Conservation (phyloP, 2,113 vertebrate genomes). For the western clawed frog (Xenopus tropicalis) region UCB_Xtro_10.0 CM004450.2:64892001-64892500, state of each 20-base stretch:
- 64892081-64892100: not conserved
- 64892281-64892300: conserved; percentile 11
- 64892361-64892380: conserved; percentile 10
- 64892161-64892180: conserved; percentile 32
- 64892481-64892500: not conserved
- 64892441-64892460: conserved; percentile 18
- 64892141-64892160: conserved; percentile 16
- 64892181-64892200: conserved; percentile 23
- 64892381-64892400: conserved; percentile 30
- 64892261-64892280: conserved; percentile 34
- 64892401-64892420: conserved; percentile 16
- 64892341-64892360: not conserved
- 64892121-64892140: conserved; percentile 2
- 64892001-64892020: not conserved
- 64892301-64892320: conserved; percentile 16
- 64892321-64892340: not conserved
- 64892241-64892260: conserved; percentile 31
- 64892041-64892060: conserved; percentile 22
- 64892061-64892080: not conserved
- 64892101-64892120: not conserved
- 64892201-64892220: not conserved
- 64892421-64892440: not conserved
- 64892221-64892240: conserved; percentile 11
- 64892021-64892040: not conserved
- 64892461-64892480: conserved; percentile 4